Evolutionary conservation across 2,113 vertebrate species (phyloP), one percentile per base, ranked within the genome.

Genomic region (Cichladusa arquata): DNA sequence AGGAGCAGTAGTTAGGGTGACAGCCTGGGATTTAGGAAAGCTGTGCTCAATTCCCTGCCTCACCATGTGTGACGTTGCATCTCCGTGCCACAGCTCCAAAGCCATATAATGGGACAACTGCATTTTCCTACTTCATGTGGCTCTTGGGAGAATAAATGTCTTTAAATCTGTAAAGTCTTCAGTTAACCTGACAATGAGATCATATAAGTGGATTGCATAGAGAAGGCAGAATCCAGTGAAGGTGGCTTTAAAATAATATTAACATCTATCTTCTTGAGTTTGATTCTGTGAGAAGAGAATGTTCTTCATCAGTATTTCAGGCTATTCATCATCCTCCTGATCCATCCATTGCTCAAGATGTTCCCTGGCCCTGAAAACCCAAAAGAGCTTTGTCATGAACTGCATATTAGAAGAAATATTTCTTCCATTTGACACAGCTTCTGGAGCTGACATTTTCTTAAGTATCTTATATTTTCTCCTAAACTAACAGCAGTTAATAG

Each of bases 151-250:
- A 87, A 83, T 47, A 82, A 95, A 91, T 47, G 74, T 57, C 90
- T 88, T 93, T 82, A 90, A 93, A 77, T 47, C 66, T 51, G 29
- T 82, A 12, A 91, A 90, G 58, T 47, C 50, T 80, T 91, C 93
- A 9, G 81, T 88, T 96, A 97, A 89, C 50, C 66, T 76, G 92
- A 60, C 90, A 86, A 84, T 83, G 80, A 94, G 76, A 92, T 36
- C 65, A 9, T 79, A 47, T 64, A 88, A 93, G 80, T 57, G 36
- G 65, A 70, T 92, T 86, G 58, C 61, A 67, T 26, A 79, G 79
- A 64, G 57, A 88, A 28, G 48, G 58, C 34, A 94, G 76, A 88
- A 86, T 67, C 48, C 88, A 83, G 19, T 50, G 86, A 88, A 71
- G 25, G 36, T 57, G 33, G 76, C 40, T 95, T 84, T 92, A 86